Evolutionary conservation across 2,888 invertebrate genomes (phyloP).

Genomic region (Priocnemis perturbator): DNA sequence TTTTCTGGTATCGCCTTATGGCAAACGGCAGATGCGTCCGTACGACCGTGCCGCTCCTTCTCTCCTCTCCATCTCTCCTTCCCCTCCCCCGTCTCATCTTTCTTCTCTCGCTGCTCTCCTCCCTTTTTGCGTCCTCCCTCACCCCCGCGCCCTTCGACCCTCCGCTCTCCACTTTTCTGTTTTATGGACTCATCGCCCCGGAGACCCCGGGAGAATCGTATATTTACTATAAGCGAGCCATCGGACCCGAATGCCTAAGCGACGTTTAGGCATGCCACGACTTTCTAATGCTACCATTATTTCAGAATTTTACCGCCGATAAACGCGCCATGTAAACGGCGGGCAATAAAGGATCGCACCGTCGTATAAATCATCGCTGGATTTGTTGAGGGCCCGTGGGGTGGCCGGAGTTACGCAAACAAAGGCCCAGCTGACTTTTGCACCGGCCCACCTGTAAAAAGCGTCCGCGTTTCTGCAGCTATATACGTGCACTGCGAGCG

Average conservation of each 20-base stretch:
- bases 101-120: neutral
- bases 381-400: constrained; percentile 20
- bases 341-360: constrained; percentile 14
- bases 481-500: too few relatives aligned
- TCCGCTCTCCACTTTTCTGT: constrained; percentile 29
- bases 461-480: too few relatives aligned
- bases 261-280: constrained; percentile 46
- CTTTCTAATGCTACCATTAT: constrained; percentile 38
- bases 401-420: constrained; percentile 2
- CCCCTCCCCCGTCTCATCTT: neutral
- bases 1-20: constrained; percentile 68
- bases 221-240: constrained; percentile 52
- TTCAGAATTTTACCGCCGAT: constrained; percentile 27
- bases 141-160: neutral
- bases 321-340: constrained; percentile 20
- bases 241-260: constrained; percentile 41
- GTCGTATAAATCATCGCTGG: constrained; percentile 31
- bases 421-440: constrained; percentile 3
- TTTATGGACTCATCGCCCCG: constrained; percentile 59
- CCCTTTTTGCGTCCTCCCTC: constrained; percentile 1
- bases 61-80: constrained; percentile 10
- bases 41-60: constrained; percentile 38
- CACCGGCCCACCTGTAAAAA: too few relatives aligned
- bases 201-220: constrained; percentile 29
- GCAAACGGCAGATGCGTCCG: constrained; percentile 66